These are phyloP conservation scores for Phaetusa simplex DNA, from an alignment of 2,113 vertebrate species.

Conservation along the genomic window DNA sequence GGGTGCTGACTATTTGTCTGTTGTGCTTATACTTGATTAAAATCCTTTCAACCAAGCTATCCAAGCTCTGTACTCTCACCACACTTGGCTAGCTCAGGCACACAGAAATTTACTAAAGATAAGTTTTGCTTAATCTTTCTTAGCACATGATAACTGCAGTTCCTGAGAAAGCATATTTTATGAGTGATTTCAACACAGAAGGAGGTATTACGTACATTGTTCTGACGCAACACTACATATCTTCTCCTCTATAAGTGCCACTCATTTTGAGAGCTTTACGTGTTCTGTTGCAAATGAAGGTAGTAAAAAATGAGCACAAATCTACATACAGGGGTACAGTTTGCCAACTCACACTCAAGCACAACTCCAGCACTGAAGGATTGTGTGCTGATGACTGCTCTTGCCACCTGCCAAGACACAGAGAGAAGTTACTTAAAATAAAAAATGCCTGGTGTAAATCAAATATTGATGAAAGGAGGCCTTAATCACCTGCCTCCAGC, in stretches of 20 bases:
- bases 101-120: neutral
- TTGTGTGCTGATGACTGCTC: neutral
- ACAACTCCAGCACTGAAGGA: neutral
- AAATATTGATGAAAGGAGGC: conserved; percentile 29
- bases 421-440: conserved; percentile 31
- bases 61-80: neutral
- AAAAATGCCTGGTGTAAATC: conserved; percentile 35
- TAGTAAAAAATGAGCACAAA: neutral
- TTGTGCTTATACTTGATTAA: neutral
- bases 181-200: neutral
- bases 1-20: neutral
- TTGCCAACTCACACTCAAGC: neutral
- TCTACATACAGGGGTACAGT: neutral
- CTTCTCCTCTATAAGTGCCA: neutral
- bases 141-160: neutral
- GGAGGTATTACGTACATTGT: neutral
- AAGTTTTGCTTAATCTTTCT: neutral
- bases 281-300: neutral
- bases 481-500: conserved; percentile 25
- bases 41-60: neutral
- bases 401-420: conserved; percentile 9
- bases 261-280: neutral
- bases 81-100: neutral
- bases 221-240: neutral
- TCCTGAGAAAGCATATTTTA: neutral